A percentile compares a stretch with the other conserved stretches of the same genome.
Conservation (phyloP, 2,797 vertebrate species). For the Pygocentrus nattereri region DNA sequence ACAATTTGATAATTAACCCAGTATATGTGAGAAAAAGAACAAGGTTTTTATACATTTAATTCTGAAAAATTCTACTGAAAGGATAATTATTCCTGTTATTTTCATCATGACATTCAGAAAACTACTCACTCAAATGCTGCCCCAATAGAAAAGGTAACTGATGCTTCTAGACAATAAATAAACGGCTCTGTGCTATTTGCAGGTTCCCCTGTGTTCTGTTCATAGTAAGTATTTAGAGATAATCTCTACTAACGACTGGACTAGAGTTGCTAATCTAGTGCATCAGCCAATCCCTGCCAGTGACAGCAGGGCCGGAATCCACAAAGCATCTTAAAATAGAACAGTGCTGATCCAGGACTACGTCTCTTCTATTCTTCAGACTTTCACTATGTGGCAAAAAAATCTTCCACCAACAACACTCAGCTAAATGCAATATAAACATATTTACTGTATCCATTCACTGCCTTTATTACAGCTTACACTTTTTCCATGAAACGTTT, state of each 20-base stretch:
- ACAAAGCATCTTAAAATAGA: slow-evolving; percentile 12
- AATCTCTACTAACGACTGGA: slow-evolving; percentile 66
- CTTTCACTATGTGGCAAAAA: not conserved
- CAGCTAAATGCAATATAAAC: too few relatives aligned
- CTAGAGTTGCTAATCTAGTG: slow-evolving; percentile 69
- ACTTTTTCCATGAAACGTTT: too few relatives aligned
- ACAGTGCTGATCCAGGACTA: not conserved
- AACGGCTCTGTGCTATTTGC: slow-evolving; percentile 60
- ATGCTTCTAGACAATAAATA: slow-evolving; percentile 7
- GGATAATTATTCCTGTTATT: too few relatives aligned
- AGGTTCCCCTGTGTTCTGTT: slow-evolving; percentile 62
- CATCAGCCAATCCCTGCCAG: slow-evolving; percentile 62
- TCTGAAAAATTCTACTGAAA: too few relatives aligned
- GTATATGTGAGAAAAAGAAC: not conserved
- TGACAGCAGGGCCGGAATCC: slow-evolving; percentile 27
- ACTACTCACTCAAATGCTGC: not conserved
- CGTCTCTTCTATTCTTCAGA: not conserved
- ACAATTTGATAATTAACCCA: not conserved
- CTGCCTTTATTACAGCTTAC: too few relatives aligned
- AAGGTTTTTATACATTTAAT: not conserved
- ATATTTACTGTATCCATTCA: too few relatives aligned
- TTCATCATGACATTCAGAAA: not conserved
- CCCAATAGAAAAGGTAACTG: not conserved
- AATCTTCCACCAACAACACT: not conserved
- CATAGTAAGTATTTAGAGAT: slow-evolving; percentile 68